A percentile compares a stretch with the other conserved stretches of the same genome.
Evolutionary conservation across 2,888 invertebrate species (phyloP).

Genomic region (Marronus borbonicus): DNA sequence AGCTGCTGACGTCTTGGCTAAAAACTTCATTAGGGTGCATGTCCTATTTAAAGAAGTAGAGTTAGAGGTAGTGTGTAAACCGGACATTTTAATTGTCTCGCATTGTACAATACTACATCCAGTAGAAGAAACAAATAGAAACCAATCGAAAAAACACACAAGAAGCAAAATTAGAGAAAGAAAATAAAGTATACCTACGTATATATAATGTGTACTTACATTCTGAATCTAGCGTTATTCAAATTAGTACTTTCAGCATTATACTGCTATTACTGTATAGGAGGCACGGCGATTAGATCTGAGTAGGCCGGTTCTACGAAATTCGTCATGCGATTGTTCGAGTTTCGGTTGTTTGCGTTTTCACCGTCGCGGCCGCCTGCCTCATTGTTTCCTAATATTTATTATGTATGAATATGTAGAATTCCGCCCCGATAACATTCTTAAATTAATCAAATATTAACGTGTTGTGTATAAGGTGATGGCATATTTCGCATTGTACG

Average conservation of each 20-base stretch:
- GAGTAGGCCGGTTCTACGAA: neutral
- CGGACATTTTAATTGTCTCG: no score
- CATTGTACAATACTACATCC: no score
- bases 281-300: no score
- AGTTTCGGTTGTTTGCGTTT: neutral
- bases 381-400: conserved; percentile 13
- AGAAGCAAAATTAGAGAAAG: neutral
- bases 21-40: no score
- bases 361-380: neutral
- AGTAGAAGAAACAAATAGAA: neutral
- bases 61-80: no score
- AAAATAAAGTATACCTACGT: neutral
- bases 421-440: conserved; percentile 12
- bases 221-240: neutral
- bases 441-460: conserved; percentile 23
- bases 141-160: neutral
- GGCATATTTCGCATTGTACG: neutral
- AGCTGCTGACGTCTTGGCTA: no score
- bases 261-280: no score
- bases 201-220: neutral
- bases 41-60: no score
- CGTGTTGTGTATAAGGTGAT: neutral
- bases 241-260: neutral
- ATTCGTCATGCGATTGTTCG: conserved; percentile 15
- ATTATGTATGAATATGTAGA: neutral